Base-by-base conservation (phyloP, 1,140 invertebrate species). In the Aphaenogaster ashmeadi region DNA sequence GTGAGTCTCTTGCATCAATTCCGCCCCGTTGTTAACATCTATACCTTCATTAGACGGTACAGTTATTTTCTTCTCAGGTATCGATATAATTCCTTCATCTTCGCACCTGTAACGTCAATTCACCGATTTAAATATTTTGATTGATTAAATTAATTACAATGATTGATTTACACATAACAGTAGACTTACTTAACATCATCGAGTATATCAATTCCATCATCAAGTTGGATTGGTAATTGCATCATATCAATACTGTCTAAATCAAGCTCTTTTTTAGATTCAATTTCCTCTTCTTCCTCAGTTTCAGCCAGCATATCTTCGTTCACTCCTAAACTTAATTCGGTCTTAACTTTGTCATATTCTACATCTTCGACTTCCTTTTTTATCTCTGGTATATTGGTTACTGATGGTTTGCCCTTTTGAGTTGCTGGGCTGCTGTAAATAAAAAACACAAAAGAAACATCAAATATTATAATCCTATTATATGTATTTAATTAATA, bases 1-100 rank as follows among this genome's bases (percentile, higher is more conserved):
- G 87, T 98, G 97, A 0, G 97, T 98, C 67, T 97, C 97, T 94
- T 97, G 97, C 96, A 96, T 97, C 83, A 96, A 91, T 92, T 96
- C 96, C 2, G 92, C 91, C 41, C 87, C 94, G 0, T 93, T 94
- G 44, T 94, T 94, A 11, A 92, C 74, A 64, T 93, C 92, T 0
- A 92, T 90, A 18, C 93, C 91, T 54, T 95, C 93, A 5, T 81
- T 89, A 11, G 84, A 72, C 0, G 93, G 77, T n/a, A 93, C 80
- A 15, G 81, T 79, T 0, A 94, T 64, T 80, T 95, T 94, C 79
- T 95, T 95, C 8, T 95, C 94, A 1, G 94, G 90, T 80, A 95
- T 94, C 11, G 93, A 89, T 41, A 95, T 95, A 13, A 94, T 91
- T 8, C 58, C 66, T 6, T 94, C 94, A 15, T 94, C 92, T 62